A percentile compares a stretch with the other conserved stretches of the same genome.
These are phyloP conservation scores for Poeciliopsis occidentalis DNA, from an alignment of 2,113 vertebrate genomes.

Conservation along the genomic window DNA sequence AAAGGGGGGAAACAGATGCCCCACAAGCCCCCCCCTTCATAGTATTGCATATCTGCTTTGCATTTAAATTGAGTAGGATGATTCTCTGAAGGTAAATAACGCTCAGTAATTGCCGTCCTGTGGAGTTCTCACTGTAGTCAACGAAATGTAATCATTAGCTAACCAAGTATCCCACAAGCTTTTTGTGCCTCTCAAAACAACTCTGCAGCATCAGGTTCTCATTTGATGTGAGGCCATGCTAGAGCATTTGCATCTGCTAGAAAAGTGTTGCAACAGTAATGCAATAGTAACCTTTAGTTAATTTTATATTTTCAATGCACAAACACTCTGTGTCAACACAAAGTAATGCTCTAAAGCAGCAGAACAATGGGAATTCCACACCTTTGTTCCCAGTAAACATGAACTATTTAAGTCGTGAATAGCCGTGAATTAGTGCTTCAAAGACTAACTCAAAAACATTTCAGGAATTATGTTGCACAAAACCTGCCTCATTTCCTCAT, in stretches of 20 bases:
- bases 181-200: background rate
- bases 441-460: no score
- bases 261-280: no score
- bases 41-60: background rate
- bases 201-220: background rate
- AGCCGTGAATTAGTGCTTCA: no score
- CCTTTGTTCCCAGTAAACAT: background rate
- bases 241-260: background rate
- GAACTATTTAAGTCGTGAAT: background rate
- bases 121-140: background rate
- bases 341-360: background rate
- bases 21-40: no score
- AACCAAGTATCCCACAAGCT: background rate
- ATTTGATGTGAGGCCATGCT: no score
- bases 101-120: no score
- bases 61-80: background rate
- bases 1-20: no score
- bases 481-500: background rate
- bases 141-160: background rate
- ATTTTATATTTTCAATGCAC: background rate
- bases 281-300: background rate
- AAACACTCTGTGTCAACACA: background rate
- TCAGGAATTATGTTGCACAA: background rate
- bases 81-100: background rate
- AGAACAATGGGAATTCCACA: background rate